Base-by-base conservation (phyloP, 1,140 invertebrate genomes). In the Pygmarrhopalites habei region DNA sequence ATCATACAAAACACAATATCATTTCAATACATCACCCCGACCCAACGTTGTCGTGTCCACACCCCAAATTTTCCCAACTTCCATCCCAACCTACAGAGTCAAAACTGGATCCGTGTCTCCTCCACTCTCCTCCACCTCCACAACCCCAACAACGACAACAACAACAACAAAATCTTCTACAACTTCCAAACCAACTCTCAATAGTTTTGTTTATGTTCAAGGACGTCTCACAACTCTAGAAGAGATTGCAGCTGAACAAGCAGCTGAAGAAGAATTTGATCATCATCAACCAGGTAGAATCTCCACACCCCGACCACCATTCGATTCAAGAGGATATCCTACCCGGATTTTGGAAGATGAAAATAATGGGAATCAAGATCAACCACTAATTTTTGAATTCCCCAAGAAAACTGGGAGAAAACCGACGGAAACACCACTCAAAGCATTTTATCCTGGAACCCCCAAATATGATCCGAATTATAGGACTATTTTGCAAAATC, bases 121-220 rank as follows among this genome's bases (percentile, higher is more conserved):
- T 26, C 21, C 53, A 47, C n/a, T 30, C 5, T 2, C 14, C 5
- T 10, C 21, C 4, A 35, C 12, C 23, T 43, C 35, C 4, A 41
- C 19, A 0, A 39, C 30, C 14, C 5, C 15, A 5, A 58, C 62
- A 17, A 29, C 58, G 44, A n/a, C 30, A 12, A 52, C 39, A 39
- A 53, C 47, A 39, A 29, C 19, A 5, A 63, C 61, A 5, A 55
- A 52, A 15, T 21, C 51, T 29, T 12, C 60, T 30, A 43, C 58
- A 7, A 51, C 66, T 23, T 64, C 69, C 1, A 49, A 60, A 3
- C 60, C 58, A 30, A 39, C 62, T 7, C 26, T 46, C 1, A 39
- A 63, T 10, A 71, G 64, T 32, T 71, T 68, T 56, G 64, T 71
- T 1, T 71, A 71, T 43, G 66, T 71, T 15, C 60, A 57, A 41